Conservation (phyloP, 2,888 invertebrate genomes). For the Drosophila anceps region DNA sequence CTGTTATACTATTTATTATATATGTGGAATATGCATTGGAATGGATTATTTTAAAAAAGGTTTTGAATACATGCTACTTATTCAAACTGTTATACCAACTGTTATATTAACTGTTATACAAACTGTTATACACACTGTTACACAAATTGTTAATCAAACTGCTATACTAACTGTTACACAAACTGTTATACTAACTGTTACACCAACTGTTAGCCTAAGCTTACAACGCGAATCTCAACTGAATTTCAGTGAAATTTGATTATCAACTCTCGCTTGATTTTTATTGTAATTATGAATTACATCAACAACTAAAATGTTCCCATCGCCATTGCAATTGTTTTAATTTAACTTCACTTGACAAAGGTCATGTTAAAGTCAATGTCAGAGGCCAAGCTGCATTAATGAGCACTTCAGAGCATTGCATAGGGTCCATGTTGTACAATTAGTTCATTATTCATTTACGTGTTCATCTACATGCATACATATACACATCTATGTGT, state of each 20-base stretch:
- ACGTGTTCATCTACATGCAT: conserved; percentile 10
- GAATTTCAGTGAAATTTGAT: not conserved
- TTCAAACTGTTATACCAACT: not conserved
- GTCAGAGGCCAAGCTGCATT: conserved; percentile 51
- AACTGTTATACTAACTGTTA: not conserved
- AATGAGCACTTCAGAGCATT: conserved; percentile 47
- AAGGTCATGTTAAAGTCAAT: conserved; percentile 73
- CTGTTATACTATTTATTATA: too few species aligned
- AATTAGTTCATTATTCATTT: conserved; percentile 25
- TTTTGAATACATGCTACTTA: not conserved
- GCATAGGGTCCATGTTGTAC: conserved; percentile 11
- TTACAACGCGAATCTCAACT: not conserved
- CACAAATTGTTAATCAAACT: not conserved
- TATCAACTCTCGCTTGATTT: conserved; percentile 29
- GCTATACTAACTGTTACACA: not conserved
- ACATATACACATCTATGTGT: not conserved
- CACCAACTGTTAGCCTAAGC: not conserved
- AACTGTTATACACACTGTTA: not conserved
- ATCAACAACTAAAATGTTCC: conserved; percentile 37
- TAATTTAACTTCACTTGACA: conserved; percentile 36
- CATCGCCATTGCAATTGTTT: conserved; percentile 41
- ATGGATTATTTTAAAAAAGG: too few species aligned
- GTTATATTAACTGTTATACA: too few species aligned
- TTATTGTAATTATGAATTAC: conserved; percentile 54
- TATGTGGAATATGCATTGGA: too few species aligned